Conservation (phyloP, 2,888 invertebrate genomes). For the Orthonevra nobilis region DNA sequence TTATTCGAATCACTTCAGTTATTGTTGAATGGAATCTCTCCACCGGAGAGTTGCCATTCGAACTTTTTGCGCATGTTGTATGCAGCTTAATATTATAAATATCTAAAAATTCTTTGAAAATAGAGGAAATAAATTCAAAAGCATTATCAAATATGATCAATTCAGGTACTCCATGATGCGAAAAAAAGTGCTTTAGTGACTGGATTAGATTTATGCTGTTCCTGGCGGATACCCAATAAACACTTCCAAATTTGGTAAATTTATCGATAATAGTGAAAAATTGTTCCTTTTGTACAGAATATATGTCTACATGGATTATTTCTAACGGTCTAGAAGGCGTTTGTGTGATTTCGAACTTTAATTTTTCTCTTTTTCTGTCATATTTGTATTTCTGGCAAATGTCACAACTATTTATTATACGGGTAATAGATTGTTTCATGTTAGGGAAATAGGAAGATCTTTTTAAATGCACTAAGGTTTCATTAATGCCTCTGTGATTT, state of each 20-base stretch:
- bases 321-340: no score
- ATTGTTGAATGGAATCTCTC: constrained; percentile 10
- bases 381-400: constrained; percentile 57
- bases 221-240: no score
- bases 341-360: constrained; percentile 38
- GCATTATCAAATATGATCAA: no score
- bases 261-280: constrained; percentile 61
- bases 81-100: constrained; percentile 21
- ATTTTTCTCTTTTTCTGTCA: constrained; percentile 45
- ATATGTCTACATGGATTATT: no score
- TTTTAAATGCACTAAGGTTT: constrained; percentile 20
- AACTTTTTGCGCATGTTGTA: no score
- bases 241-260: no score
- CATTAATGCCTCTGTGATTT: constrained; percentile 38
- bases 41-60: constrained; percentile 12
- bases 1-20: constrained; percentile 1
- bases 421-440: constrained; percentile 24
- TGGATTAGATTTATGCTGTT: no score
- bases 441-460: constrained; percentile 41
- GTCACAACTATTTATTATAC: constrained; percentile 45
- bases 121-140: no score
- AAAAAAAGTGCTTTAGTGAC: constrained; percentile 33
- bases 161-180: no score
- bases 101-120: constrained; percentile 45
- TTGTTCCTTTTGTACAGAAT: no score